A percentile compares a stretch with the other conserved stretches of the same genome.
Evolutionary conservation across 2,113 vertebrate species (phyloP).

Genomic region (Chaenogobius annularis): DNA sequence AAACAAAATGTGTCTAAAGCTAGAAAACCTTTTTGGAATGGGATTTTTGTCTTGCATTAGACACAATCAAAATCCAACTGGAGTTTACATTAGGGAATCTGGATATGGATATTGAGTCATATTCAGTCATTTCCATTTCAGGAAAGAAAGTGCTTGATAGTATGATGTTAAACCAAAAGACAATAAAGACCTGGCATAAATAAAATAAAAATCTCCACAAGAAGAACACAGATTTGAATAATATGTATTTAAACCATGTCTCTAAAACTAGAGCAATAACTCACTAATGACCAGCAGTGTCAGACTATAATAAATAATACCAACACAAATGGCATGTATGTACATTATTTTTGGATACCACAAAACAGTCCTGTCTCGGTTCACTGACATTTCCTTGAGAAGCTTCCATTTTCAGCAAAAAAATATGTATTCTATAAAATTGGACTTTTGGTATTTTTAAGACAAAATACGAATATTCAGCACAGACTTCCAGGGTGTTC

Average conservation of each 20-base stretch:
- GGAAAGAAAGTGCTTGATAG: neutral
- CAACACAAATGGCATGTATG: neutral
- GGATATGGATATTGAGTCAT: neutral
- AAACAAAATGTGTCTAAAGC: neutral
- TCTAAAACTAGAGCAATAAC: neutral
- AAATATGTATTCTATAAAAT: neutral
- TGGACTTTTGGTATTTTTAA: neutral
- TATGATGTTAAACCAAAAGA: no score
- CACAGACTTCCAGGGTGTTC: neutral
- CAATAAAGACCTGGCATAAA: no score
- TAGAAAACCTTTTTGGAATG: neutral
- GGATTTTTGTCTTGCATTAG: neutral
- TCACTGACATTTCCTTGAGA: neutral
- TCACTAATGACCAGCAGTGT: neutral
- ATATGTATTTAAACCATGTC: neutral
- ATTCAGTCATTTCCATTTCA: neutral
- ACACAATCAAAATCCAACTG: neutral
- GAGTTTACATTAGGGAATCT: neutral
- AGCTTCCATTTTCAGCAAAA: neutral
- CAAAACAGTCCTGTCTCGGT: neutral
- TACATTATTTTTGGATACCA: neutral
- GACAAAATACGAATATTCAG: neutral
- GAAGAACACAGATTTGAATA: neutral
- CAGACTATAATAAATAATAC: constrained; percentile 3
- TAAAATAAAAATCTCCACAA: neutral